Evolutionary conservation across 2,113 vertebrate species (phyloP).

Genomic region (Otocyon megalotis): DNA sequence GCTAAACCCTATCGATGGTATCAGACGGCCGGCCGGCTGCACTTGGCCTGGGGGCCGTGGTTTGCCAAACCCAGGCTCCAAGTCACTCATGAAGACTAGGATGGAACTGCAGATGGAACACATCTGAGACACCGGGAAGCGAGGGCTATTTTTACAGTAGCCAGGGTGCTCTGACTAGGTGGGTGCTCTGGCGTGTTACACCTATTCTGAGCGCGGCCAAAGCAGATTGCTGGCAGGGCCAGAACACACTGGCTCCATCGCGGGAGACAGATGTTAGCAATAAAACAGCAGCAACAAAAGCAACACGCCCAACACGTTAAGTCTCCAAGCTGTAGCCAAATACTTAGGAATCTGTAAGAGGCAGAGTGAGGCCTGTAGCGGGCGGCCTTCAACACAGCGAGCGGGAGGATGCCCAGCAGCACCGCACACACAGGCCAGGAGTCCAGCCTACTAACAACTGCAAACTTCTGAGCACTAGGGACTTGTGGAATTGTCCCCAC

Average conservation of each 20-base stretch:
- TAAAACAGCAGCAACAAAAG: neutral
- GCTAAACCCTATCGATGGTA: accelerated
- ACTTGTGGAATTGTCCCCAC: neutral
- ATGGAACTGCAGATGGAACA: too few relatives aligned
- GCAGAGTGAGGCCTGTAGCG: neutral
- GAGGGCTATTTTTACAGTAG: accelerated
- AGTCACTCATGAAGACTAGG: accelerated
- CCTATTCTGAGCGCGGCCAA: neutral
- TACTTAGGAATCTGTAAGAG: neutral
- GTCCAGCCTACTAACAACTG: too few relatives aligned
- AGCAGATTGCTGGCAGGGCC: neutral
- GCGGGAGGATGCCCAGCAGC: too few relatives aligned
- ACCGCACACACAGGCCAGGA: accelerated
- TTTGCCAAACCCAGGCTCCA: neutral
- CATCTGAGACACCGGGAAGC: neutral
- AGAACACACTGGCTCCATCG: accelerated
- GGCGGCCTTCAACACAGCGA: neutral
- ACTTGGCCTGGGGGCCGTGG: accelerated
- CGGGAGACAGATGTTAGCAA: neutral
- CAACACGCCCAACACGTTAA: accelerated
- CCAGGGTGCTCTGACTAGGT: accelerated
- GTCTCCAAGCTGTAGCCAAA: neutral
- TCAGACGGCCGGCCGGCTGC: neutral
- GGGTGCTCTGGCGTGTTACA: accelerated
- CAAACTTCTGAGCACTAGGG: accelerated